Conservation (phyloP, 2,888 invertebrate species). For the Mamestra brassicae region DNA sequence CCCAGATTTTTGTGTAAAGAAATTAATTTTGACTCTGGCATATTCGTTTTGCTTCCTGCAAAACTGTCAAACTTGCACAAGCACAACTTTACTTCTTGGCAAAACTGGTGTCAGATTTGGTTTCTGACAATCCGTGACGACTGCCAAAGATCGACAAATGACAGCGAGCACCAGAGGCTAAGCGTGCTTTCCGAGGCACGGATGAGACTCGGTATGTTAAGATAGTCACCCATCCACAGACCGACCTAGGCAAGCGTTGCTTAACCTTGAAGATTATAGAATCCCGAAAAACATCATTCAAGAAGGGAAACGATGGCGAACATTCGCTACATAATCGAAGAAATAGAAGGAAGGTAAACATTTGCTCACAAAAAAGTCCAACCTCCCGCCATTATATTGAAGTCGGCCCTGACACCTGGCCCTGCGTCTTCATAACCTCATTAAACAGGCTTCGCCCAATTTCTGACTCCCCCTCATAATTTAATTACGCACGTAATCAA, state of each 20-base stretch:
- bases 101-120: no score
- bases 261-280: not conserved
- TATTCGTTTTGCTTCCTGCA: no score
- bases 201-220: no score
- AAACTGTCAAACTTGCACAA: no score
- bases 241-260: not conserved
- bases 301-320: not conserved
- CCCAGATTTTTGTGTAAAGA: no score
- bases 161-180: not conserved
- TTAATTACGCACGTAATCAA: slow-evolving; percentile 56
- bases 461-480: slow-evolving; percentile 48
- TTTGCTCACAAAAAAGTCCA: not conserved
- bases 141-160: not conserved
- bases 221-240: not conserved
- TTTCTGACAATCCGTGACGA: not conserved
- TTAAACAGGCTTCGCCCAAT: slow-evolving; percentile 56
- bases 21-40: no score
- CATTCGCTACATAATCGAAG: no score
- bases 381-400: not conserved
- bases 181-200: not conserved
- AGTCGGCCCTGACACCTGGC: slow-evolving; percentile 35
- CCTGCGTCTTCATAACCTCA: slow-evolving; percentile 43
- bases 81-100: no score
- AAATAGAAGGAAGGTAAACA: no score
- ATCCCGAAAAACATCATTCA: not conserved